Evolutionary conservation across 2,113 vertebrate genomes (phyloP), one percentile per base, ranked within the genome.

Genomic region (Cololabis saira): DNA sequence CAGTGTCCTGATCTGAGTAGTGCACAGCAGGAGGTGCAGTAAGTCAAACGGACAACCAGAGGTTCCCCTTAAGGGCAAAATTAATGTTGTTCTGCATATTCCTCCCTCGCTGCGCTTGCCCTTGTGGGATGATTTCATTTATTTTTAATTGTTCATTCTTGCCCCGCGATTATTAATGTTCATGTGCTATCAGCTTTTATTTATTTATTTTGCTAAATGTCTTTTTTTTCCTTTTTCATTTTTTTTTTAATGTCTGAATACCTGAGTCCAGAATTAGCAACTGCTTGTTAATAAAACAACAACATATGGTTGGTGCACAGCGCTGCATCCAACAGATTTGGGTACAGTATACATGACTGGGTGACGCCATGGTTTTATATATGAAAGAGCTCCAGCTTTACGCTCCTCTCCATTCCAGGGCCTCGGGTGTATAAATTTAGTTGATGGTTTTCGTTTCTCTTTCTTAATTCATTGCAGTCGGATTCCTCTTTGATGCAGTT

Each of bases 401-500:
- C 80, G 89, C 90, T 91, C 81, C 80, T 86, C 88, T 87, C 86
- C 78, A 74, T 92, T 83, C 80, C 78, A 50, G 4, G 90, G 92
- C 93, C 93, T 94, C 92, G 74, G 88, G 93, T 93, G 93, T 93
- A 93, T 94, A 92, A 91, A 93, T 93, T 93, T 93, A 90, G 73
- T 87, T 90, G 89, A 92, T 93, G 92, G 82, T 86, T 90, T 91
- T 81, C 69, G 89, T 91, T 92, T 93, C 90, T 91, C 90, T 88
- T 91, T 92, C 86, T 92, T 94, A 93, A 93, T 94, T 95, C 92
- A 80, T 86, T 89, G 92, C 95, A 93, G 93, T 96, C 90, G 94
- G 94, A 94, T 95, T 97, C 93, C 93, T 95, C 87, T 93, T 92
- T 94, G 90, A 92, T 92, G 77, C 91, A 94, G 89, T 89, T 92